These are phyloP conservation scores for Sphaerodactylus townsendi DNA, from an alignment of 2,113 vertebrate species.

Conservation along the genomic window DNA sequence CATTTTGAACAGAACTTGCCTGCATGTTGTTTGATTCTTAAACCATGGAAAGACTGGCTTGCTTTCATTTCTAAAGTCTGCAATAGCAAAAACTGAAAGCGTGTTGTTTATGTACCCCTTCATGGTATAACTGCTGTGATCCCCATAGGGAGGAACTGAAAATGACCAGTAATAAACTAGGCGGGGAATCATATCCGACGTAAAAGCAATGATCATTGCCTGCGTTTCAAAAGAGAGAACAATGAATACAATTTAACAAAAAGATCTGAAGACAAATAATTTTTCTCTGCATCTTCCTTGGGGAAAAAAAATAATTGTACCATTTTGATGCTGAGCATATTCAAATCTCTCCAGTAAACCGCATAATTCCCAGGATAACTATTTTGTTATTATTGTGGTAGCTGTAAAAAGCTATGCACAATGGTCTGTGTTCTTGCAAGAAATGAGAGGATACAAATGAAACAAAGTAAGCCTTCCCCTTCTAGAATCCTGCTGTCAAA, in stretches of 20 bases:
- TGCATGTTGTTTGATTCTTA: constrained; percentile 79
- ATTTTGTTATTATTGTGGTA: not conserved
- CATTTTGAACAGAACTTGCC: constrained; percentile 73
- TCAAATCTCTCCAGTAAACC: not conserved
- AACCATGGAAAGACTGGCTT: constrained; percentile 58
- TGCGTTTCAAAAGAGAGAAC: constrained; percentile 58
- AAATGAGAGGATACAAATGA: not conserved
- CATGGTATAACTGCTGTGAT: constrained; percentile 79
- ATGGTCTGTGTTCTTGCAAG: not conserved
- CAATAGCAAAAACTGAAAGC: constrained; percentile 82
- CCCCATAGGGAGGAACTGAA: constrained; percentile 84
- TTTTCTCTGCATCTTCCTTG: not conserved
- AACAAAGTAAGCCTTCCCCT: not conserved
- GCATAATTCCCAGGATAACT: not conserved
- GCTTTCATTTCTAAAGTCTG: constrained; percentile 79
- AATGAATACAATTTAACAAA: constrained; percentile 27
- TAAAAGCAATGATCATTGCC: constrained; percentile 96
- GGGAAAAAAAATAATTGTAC: not conserved
- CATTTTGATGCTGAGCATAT: not conserved
- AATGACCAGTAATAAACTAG: constrained; percentile 97
- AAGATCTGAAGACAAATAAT: not conserved
- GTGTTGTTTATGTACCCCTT: constrained; percentile 90
- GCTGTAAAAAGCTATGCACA: not conserved
- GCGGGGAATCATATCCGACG: constrained; percentile 94
- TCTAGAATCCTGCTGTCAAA: not conserved